Percentiles rank a stretch among this genome's conserved stretches.
phyloP scores from a whole-genome alignment of 2,113 vertebrate species.

The Apteryx mantelli region DNA sequence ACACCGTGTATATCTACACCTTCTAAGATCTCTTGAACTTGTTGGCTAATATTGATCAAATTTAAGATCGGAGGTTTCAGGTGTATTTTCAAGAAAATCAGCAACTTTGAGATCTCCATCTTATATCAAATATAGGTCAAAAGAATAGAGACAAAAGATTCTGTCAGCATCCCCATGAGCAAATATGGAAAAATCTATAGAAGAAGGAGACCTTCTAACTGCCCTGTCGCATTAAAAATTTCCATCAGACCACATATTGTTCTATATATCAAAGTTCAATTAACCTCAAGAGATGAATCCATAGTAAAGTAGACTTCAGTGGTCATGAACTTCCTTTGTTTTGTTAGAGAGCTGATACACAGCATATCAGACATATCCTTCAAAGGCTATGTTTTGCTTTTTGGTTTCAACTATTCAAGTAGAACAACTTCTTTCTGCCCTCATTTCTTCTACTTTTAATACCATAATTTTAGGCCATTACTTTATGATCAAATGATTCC shows the following conservation, averaged over 20 bases:
- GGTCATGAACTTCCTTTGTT: background rate
- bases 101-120: background rate
- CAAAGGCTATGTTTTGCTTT: background rate
- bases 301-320: background rate
- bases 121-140: background rate
- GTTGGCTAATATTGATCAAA: background rate
- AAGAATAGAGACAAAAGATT: background rate
- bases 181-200: background rate
- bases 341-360: background rate
- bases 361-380: background rate
- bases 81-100: background rate
- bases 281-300: background rate
- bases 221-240: background rate
- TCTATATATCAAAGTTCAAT: background rate
- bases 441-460: background rate
- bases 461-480: background rate
- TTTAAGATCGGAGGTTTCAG: background rate
- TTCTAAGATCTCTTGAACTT: background rate
- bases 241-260: background rate
- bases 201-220: background rate
- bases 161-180: background rate
- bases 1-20: background rate
- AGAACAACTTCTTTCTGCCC: background rate
- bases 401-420: background rate
- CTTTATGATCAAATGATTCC: background rate